Base-by-base conservation (phyloP, 2,113 vertebrate genomes). In the Chunga burmeisteri region DNA sequence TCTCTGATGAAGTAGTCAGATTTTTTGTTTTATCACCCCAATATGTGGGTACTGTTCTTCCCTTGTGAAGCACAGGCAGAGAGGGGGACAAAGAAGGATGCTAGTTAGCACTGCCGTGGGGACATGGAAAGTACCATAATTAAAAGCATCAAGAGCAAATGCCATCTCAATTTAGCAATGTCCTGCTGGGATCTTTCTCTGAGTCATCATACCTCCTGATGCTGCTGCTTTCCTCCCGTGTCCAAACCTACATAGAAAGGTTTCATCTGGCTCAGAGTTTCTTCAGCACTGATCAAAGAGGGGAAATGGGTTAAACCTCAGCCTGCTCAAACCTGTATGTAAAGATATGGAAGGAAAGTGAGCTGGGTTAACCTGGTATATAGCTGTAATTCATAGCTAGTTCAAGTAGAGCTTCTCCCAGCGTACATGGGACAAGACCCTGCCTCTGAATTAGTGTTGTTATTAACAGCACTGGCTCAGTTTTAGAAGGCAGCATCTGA, bases 351-450 rank as follows among this genome's bases (percentile, higher is more conserved):
- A 66, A 86, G 44, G n/a, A 53, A 38, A n/a, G 21, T 20, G 22
- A 59, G 50, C 56, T 56, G 67, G 12, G 36, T 88, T 91, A 36
- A 74, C 34, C 12, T 22, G 5, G 7, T 29, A 11, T n/a, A 2
- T 0, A 58, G n/a, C 5, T 52, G 30, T 32, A 84, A 73, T 42
- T 92, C 36, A 18, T 17, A 46, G 36, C 22, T 46, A 30, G 38
- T 53, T 87, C 25, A 65, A 34, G 38, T 13, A 49, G 50, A 81
- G 46, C n/a, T 83, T 47, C 50, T 67, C n/a, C 61, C 0, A 0
- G 11, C 25, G 2, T 22, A 21, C 0, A 0, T 44, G 36, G 23
- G 23, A n/a, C 10, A 17, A 84, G 36, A 59, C 65, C n/a, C 36
- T 89, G 40, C 30, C 59, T 71, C 91, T 77, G 75, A 58, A 61